Conservation (phyloP, 2,797 vertebrate genomes). For the Onychomys leucogaster region DNA sequence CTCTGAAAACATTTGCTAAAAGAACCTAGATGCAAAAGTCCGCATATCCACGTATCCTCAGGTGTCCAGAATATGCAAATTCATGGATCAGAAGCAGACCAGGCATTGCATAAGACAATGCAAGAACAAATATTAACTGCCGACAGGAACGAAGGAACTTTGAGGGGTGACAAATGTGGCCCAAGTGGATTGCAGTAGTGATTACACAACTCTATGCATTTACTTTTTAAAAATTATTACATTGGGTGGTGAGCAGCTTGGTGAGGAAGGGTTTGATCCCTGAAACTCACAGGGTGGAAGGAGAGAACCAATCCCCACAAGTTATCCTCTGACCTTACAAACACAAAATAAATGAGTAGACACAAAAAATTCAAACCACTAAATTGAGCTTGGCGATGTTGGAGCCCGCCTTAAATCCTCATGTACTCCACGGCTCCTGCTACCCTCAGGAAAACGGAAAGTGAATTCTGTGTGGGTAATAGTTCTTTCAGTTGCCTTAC, state of each 20-base stretch:
- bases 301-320: neutral
- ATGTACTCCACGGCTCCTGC: neutral
- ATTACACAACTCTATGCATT: neutral
- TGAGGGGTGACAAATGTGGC: neutral
- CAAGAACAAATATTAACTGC: slow-evolving; percentile 29
- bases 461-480: neutral
- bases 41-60: neutral
- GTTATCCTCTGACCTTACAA: neutral
- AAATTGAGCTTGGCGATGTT: neutral
- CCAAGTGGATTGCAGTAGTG: neutral
- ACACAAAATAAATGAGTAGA: neutral
- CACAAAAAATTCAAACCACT: neutral
- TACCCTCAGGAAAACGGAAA: neutral
- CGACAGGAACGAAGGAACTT: slow-evolving; percentile 29
- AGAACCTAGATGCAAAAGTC: neutral
- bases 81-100: slow-evolving; percentile 36
- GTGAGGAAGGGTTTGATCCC: neutral
- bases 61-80: slow-evolving; percentile 28
- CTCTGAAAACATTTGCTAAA: neutral
- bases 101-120: neutral
- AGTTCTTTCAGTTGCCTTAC: neutral
- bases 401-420: neutral
- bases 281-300: neutral
- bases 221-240: slow-evolving; percentile 4
- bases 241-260: neutral